These are phyloP conservation scores for Hemitrygon akajei DNA, from an alignment of 2,797 vertebrate species.

Conservation along the genomic window DNA sequence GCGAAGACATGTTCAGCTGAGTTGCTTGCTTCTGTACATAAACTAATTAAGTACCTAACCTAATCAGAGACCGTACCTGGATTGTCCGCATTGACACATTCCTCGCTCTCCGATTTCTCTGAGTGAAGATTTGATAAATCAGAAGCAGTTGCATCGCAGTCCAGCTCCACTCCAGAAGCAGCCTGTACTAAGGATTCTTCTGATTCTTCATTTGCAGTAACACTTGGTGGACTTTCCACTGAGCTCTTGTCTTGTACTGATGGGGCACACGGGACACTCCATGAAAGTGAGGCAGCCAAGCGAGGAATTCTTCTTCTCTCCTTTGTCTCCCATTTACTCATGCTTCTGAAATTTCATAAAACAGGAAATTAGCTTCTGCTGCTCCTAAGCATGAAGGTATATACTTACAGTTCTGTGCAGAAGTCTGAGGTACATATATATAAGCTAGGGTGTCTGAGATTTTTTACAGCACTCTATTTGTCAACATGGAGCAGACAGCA, in stretches of 20 bases:
- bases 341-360: background rate
- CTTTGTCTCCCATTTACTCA: slow-evolving; percentile 13
- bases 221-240: background rate
- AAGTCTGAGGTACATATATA: too few species aligned
- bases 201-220: too few species aligned
- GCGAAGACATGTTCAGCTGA: too few species aligned
- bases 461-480: too few species aligned
- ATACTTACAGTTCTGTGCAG: too few species aligned
- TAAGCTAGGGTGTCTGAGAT: too few species aligned
- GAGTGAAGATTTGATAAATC: background rate
- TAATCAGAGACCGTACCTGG: background rate
- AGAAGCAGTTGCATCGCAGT: too few species aligned
- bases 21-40: background rate
- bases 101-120: background rate
- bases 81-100: background rate
- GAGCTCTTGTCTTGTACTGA: background rate
- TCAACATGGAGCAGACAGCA: too few species aligned
- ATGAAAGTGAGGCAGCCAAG: background rate
- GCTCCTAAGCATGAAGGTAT: too few species aligned
- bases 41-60: background rate
- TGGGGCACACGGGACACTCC: background rate
- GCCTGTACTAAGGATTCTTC: background rate
- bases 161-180: background rate
- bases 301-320: background rate
- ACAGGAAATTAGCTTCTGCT: too few species aligned